Evolutionary conservation across 2,888 invertebrate species (phyloP).

Genomic region (Drosophila tanythrix): DNA sequence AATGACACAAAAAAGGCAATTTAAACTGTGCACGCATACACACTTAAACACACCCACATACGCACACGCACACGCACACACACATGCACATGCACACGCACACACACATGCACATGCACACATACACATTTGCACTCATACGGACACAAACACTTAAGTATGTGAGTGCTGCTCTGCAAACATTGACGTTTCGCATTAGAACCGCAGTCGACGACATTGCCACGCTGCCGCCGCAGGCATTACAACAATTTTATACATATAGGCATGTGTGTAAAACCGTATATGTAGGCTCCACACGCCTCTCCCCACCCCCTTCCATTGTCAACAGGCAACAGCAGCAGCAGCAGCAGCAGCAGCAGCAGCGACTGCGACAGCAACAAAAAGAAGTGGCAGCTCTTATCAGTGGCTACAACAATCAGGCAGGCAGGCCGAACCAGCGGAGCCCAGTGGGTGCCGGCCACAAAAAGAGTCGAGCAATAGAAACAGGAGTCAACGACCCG

Average conservation of each 20-base stretch:
- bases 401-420: slow-evolving; percentile 67
- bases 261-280: background rate
- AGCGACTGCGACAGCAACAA: background rate
- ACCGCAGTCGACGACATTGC: slow-evolving; percentile 26
- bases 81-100: too few relatives aligned
- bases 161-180: slow-evolving; percentile 40
- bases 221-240: slow-evolving; percentile 53
- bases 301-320: slow-evolving; percentile 1
- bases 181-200: slow-evolving; percentile 58
- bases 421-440: slow-evolving; percentile 30
- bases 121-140: background rate
- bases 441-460: slow-evolving; percentile 26
- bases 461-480: slow-evolving; percentile 47
- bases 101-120: background rate
- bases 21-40: slow-evolving; percentile 42
- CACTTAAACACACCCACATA: background rate
- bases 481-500: slow-evolving; percentile 68
- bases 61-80: background rate
- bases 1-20: slow-evolving; percentile 70
- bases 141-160: slow-evolving; percentile 27
- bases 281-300: background rate
- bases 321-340: slow-evolving; percentile 32
- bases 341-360: background rate
- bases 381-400: slow-evolving; percentile 53
- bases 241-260: slow-evolving; percentile 67